Evolutionary conservation across 1,140 invertebrate genomes (phyloP).

Genomic region (Conus betulinus): DNA sequence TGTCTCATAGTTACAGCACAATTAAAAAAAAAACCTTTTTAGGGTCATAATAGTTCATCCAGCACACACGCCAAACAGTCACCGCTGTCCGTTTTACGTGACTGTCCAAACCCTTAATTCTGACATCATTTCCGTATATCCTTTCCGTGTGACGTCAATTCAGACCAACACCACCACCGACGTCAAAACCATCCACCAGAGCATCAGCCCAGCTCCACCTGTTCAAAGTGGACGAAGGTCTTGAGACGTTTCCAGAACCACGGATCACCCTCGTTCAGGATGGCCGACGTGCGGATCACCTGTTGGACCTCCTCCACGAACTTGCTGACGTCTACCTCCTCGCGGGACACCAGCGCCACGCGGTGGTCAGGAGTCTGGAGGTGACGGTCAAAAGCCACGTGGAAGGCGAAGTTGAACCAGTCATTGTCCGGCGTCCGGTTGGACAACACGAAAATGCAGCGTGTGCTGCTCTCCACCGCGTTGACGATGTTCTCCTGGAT

Average conservation of each 20-base stretch:
- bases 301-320: conserved; percentile 52
- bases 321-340: conserved; percentile 32
- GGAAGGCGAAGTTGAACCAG: conserved; percentile 60
- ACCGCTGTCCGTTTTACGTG: too few species aligned
- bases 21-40: not conserved
- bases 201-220: not conserved
- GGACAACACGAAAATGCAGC: conserved; percentile 56
- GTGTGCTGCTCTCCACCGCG: conserved; percentile 47
- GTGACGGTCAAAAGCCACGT: conserved; percentile 54
- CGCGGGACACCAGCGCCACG: conserved; percentile 46
- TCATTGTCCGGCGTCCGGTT: conserved; percentile 50
- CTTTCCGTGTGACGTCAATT: too few species aligned
- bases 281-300: conserved; percentile 51
- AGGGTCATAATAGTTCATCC: not conserved
- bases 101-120: too few species aligned
- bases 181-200: not conserved
- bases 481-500: conserved; percentile 63
- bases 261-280: conserved; percentile 42
- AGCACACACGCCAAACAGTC: too few species aligned
- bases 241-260: conserved; percentile 49
- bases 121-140: too few species aligned
- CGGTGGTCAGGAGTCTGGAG: conserved; percentile 44
- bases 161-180: too few species aligned
- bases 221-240: conserved; percentile 15
- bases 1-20: not conserved